A percentile compares a stretch with the other conserved stretches of the same genome.
Conservation (phyloP, 2,113 vertebrate species). For the Bubo bubo region DNA sequence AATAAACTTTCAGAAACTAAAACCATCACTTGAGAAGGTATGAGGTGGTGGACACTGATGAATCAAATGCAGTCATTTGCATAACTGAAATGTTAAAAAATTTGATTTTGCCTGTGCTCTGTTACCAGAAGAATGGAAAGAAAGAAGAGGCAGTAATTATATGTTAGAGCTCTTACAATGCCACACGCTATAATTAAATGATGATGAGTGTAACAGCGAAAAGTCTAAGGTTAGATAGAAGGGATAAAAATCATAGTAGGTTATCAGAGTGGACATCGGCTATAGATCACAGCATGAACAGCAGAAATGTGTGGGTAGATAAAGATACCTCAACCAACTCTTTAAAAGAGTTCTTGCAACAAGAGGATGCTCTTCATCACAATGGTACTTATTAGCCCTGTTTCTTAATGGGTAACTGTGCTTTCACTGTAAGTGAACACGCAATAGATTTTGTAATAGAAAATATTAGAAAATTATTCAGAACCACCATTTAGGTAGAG, state of each 20-base stretch:
- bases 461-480: not conserved
- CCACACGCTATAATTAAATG: not conserved
- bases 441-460: not conserved
- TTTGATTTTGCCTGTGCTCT: not conserved
- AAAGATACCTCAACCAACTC: not conserved
- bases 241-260: not conserved
- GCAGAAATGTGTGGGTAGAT: not conserved
- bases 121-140: not conserved
- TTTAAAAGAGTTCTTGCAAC: not conserved
- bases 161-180: not conserved
- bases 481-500: not conserved
- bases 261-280: not conserved
- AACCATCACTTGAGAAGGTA: not conserved
- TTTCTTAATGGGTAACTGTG: not conserved
- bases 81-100: not conserved
- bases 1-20: constrained; percentile 20
- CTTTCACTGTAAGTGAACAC: not conserved
- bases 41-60: not conserved
- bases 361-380: not conserved
- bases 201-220: not conserved
- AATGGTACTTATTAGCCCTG: not conserved
- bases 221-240: not conserved
- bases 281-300: not conserved
- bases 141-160: not conserved
- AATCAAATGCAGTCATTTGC: not conserved